Evolutionary conservation across 2,797 vertebrate species (phyloP).

Genomic region (Chaunax sp.): DNA sequence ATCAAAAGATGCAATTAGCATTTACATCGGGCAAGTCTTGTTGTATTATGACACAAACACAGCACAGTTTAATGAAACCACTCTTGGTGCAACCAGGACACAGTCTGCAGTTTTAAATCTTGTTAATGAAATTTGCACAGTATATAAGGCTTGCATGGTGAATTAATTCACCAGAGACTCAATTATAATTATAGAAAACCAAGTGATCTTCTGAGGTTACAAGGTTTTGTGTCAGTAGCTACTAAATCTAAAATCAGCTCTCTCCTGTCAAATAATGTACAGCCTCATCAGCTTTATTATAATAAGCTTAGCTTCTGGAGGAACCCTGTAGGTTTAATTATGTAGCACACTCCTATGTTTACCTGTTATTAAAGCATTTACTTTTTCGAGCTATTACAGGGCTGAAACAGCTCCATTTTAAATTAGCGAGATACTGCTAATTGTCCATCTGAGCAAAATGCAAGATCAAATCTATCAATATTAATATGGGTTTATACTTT

Average conservation of each 20-base stretch:
- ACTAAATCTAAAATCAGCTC: slow-evolving; percentile 10
- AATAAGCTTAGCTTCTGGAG: slow-evolving; percentile 1
- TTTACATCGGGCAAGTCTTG: slow-evolving; percentile 59
- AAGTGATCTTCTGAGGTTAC: slow-evolving; percentile 20
- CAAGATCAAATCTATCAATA: neutral
- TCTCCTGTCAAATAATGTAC: slow-evolving; percentile 12
- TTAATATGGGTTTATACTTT: neutral
- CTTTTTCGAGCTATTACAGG: slow-evolving; percentile 30
- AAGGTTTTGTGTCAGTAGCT: slow-evolving; percentile 29
- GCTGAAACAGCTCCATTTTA: slow-evolving; percentile 49
- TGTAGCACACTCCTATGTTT: slow-evolving; percentile 21
- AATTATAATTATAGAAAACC: slow-evolving; percentile 3
- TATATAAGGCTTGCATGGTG: slow-evolving; percentile 4
- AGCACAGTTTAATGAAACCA: slow-evolving; percentile 44
- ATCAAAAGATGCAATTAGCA: slow-evolving; percentile 76
- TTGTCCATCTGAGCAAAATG: slow-evolving; percentile 22
- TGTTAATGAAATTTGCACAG: slow-evolving; percentile 41
- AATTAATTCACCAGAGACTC: slow-evolving; percentile 33
- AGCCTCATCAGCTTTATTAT: slow-evolving; percentile 31
- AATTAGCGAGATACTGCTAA: slow-evolving; percentile 15
- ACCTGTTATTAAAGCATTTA: slow-evolving; percentile 11
- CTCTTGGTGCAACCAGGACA: slow-evolving; percentile 24
- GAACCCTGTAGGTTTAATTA: slow-evolving; percentile 38
- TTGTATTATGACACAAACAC: slow-evolving; percentile 53
- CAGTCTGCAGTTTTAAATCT: slow-evolving; percentile 29